Base-by-base conservation (phyloP, 2,113 vertebrate genomes). In the Coptodon rendalli region DNA sequence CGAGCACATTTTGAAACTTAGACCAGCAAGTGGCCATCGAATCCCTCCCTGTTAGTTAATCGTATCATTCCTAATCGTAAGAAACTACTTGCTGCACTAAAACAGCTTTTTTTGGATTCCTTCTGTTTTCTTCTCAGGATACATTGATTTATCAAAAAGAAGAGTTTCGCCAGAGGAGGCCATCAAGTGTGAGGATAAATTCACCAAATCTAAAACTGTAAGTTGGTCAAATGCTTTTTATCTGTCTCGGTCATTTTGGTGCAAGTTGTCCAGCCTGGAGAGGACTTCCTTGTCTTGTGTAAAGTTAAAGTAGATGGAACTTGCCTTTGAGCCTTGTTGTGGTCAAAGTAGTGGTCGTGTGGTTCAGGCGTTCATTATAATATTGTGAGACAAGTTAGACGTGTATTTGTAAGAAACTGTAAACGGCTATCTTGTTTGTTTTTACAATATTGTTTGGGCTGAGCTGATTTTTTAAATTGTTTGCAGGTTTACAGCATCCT, bases 151-250 rank as follows among this genome's bases (percentile, higher is more conserved):
- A 93, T 99, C 98, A 79, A 99, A 99, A 97, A 97, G 98, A 97
- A 98, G 98, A 97, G 98, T 99, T 94, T 99, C 98, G 80, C 98
- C 98, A 92, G 98, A 99, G 89, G 98, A 99, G 93, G 98, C 98
- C 87, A 97, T 99, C 92, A 99, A 99, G 96, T 99, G 98, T 95
- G 98, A 99, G 96, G 98, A 99, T 91, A 99, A 99, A 95, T 99
- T 99, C 94, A 99, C 98, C 93, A 99, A 99, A 96, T 99, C 98
- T 14, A 99, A 99, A 97, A 99, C 98, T 89, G 98, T 99, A 96
- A 98, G 98, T 96, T 5, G 3, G 13, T 50, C 43, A 27, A 9
- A 16, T 9, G 66, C 3, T 43, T 24, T 73, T 45, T 73, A 73
- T 73, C 38, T 24, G 38, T 71, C n/a, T 68, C 3, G 34, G 63